Base-by-base conservation (phyloP, 2,797 vertebrate genomes). In the Adelosebastes latens region DNA sequence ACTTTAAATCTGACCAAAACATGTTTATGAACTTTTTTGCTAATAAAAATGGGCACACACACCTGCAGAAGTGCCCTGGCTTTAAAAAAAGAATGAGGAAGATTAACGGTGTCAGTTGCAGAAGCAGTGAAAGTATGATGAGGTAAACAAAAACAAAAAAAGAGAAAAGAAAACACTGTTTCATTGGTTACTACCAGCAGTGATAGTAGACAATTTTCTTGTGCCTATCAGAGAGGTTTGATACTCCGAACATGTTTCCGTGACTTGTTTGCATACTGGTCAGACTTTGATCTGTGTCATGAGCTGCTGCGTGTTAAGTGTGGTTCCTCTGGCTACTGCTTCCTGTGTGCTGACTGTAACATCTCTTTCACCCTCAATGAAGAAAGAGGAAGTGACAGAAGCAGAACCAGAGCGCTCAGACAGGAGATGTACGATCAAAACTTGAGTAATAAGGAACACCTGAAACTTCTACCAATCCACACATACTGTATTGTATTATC, bases 341-440 rank as follows among this genome's bases (percentile, higher is more conserved):
- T 94, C 90, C 91, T 89, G 86, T 89, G 52, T 62, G 74, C 61
- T 83, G 84, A 80, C 81, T 63, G 73, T 49, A 79, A 85, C 65
- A 69, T 64, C 61, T 79, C 20, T 42, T 58, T 70, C 25, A 67
- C 25, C 24, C 77, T 66, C 20, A n/a, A 1, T 71, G 52, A 77
- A 79, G 89, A 89, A 90, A 90, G 77, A 90, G 89, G 92, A 93
- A 92, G 88, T 88, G 49, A 81, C 73, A 83, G 82, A 89, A 83
- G 70, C 75, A 83, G 84, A 87, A 82, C 49, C 65, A 64, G 55
- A 74, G 56, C 13, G 2, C 24, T 72, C 22, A 81, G 32, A 8
- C 39, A 66, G 16, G 11, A 68, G 29, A 60, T 12, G 8, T 25
- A 29, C n/a, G 58, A 68, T 74, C 31, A 81, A 67, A 72, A 77